Conservation (phyloP, 2,888 invertebrate genomes). For the Brenthis hecate region DNA sequence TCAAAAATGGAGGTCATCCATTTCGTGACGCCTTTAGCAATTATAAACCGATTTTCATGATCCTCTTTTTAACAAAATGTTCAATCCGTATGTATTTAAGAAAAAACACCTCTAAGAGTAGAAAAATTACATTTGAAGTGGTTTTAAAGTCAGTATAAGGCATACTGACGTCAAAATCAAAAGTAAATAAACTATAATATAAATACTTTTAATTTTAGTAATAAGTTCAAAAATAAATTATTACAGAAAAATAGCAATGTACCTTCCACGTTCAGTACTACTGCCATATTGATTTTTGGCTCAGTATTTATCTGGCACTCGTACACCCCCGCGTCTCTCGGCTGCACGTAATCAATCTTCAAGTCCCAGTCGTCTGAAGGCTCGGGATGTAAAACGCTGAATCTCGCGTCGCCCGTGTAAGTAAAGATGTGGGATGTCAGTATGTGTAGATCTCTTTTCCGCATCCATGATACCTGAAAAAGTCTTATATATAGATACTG, state of each 20-base stretch:
- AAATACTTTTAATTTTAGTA: too few relatives aligned
- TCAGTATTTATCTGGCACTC: conserved; percentile 96
- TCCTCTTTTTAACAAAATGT: too few relatives aligned
- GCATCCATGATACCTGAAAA: conserved; percentile 90
- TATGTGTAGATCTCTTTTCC: conserved; percentile 91
- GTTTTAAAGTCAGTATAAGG: too few relatives aligned
- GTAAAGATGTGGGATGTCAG: conserved; percentile 90
- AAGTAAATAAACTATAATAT: too few relatives aligned
- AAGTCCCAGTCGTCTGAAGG: conserved; percentile 94
- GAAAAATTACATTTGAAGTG: too few relatives aligned
- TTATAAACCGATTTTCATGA: too few relatives aligned
- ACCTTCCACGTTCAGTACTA: conserved; percentile 91
- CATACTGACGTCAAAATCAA: too few relatives aligned
- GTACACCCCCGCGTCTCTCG: conserved; percentile 91
- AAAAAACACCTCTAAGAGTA: too few relatives aligned
- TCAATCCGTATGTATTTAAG: too few relatives aligned
- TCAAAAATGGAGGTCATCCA: too few relatives aligned
- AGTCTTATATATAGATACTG: background rate
- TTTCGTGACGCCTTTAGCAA: too few relatives aligned
- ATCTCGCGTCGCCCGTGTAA: conserved; percentile 93
- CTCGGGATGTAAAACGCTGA: conserved; percentile 92
- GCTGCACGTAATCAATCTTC: conserved; percentile 91
- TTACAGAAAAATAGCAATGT: conserved; percentile 41
- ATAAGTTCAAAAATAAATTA: too few relatives aligned
- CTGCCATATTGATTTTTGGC: conserved; percentile 93